These are phyloP conservation scores for Neogobius melanostomus DNA, from an alignment of 2,113 vertebrate genomes.

Conservation along the genomic window DNA sequence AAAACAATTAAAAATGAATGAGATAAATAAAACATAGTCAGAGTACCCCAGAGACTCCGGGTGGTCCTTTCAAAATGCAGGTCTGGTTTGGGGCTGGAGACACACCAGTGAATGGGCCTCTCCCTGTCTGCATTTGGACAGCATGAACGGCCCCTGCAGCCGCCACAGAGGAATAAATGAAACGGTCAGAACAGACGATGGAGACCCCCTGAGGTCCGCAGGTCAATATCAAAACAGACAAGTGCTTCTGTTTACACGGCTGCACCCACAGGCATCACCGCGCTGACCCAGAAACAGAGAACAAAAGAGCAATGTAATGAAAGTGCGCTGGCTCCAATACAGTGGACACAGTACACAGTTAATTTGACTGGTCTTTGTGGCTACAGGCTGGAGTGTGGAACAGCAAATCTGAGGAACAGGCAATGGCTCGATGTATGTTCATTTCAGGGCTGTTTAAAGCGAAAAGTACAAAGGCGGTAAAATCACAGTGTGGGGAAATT, in stretches of 20 bases:
- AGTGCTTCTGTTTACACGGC: conserved; percentile 51
- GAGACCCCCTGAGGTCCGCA: conserved; percentile 39
- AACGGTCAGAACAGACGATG: conserved; percentile 50
- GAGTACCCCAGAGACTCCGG: conserved; percentile 33
- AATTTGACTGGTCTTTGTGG: neutral
- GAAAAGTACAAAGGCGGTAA: neutral
- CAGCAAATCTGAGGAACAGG: neutral
- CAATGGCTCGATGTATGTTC: neutral
- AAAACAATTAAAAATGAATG: no score
- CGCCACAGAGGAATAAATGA: conserved; percentile 35
- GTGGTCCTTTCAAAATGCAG: conserved; percentile 51
- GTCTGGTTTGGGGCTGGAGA: conserved; percentile 17
- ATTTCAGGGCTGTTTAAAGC: neutral
- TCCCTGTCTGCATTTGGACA: conserved; percentile 34
- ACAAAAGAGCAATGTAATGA: conserved; percentile 51
- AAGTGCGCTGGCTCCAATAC: conserved; percentile 19
- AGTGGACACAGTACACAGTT: conserved; percentile 13
- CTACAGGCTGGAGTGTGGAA: neutral
- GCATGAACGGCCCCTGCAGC: conserved; percentile 36
- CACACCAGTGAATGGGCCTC: conserved; percentile 16
- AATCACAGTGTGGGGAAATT: neutral
- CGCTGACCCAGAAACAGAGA: conserved; percentile 45
- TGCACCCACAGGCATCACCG: conserved; percentile 34
- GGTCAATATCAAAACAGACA: conserved; percentile 64
- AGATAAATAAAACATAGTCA: no score